These are phyloP conservation scores for Serilophus lunatus DNA, from an alignment of 2,113 vertebrate species.

Conservation along the genomic window DNA sequence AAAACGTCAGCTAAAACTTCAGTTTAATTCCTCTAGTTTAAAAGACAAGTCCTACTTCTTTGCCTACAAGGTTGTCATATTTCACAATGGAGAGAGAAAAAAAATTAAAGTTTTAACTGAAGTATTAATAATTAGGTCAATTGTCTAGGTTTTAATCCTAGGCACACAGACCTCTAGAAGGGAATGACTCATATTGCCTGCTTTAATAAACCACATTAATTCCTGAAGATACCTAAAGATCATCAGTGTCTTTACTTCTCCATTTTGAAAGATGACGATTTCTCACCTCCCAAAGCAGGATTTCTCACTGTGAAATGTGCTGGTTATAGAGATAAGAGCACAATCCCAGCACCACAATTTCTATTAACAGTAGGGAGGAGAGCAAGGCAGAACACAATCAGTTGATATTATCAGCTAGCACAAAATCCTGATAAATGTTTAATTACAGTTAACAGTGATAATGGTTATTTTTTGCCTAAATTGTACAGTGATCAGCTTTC, in stretches of 20 bases:
- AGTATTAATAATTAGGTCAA: background rate
- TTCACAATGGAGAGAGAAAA: background rate
- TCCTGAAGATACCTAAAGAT: background rate
- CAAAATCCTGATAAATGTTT: background rate
- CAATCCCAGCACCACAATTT: background rate
- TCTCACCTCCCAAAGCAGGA: background rate
- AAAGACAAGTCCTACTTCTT: background rate
- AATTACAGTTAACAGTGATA: background rate
- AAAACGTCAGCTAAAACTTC: background rate
- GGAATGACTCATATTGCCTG: background rate
- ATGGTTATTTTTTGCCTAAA: background rate
- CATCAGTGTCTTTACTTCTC: background rate
- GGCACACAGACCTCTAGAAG: background rate
- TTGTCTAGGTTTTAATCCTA: background rate
- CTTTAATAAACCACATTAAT: background rate
- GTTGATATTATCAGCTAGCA: background rate
- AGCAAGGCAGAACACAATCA: background rate
- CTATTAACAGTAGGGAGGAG: background rate
- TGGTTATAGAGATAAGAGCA: background rate
- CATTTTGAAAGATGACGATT: background rate
- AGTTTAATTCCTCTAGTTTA: background rate
- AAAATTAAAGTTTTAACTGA: background rate
- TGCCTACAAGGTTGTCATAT: background rate
- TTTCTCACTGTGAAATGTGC: background rate
- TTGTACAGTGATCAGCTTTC: background rate